Evolutionary conservation across 1,140 invertebrate genomes (phyloP).

Genomic region (Pollicipes pollicipes): DNA sequence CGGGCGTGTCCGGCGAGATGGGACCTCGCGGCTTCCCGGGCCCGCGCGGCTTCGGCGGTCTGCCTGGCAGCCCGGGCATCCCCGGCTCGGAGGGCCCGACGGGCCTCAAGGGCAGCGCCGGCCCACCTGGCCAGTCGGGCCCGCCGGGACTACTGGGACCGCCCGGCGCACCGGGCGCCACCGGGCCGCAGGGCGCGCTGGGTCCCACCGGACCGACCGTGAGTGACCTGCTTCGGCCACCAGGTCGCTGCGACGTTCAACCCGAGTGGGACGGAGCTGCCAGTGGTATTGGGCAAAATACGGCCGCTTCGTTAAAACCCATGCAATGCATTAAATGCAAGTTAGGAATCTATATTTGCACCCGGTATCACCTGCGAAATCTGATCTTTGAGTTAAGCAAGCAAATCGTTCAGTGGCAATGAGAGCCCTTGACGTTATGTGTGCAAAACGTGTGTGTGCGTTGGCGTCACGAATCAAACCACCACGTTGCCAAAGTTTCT

Average conservation of each 20-base stretch:
- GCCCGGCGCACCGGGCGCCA: slow-evolving; percentile 41
- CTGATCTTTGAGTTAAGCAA: no score
- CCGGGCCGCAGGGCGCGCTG: slow-evolving; percentile 43
- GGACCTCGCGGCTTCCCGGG: slow-evolving; percentile 61
- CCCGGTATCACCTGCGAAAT: no score
- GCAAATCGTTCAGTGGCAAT: no score
- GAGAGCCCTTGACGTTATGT: no score
- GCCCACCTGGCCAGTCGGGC: slow-evolving; percentile 46
- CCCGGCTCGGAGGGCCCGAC: slow-evolving; percentile 50
- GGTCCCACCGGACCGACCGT: slow-evolving; percentile 48
- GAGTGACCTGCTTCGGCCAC: not conserved
- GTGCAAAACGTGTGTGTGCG: no score
- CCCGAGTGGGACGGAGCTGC: no score
- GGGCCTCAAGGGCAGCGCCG: slow-evolving; percentile 50
- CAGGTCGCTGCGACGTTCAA: not conserved
- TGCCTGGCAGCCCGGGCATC: slow-evolving; percentile 52
- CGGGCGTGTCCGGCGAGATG: slow-evolving; percentile 57
- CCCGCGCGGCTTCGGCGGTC: slow-evolving; percentile 53
- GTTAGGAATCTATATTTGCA: no score
- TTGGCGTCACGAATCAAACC: no score
- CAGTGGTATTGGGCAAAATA: not conserved
- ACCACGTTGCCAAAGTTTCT: no score
- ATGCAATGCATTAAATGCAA: no score
- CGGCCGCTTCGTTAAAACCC: no score
- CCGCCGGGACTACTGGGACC: slow-evolving; percentile 46